Evolutionary conservation across 2,888 invertebrate genomes (phyloP), one percentile per base, ranked within the genome.

Genomic region (Colletes collaris): DNA sequence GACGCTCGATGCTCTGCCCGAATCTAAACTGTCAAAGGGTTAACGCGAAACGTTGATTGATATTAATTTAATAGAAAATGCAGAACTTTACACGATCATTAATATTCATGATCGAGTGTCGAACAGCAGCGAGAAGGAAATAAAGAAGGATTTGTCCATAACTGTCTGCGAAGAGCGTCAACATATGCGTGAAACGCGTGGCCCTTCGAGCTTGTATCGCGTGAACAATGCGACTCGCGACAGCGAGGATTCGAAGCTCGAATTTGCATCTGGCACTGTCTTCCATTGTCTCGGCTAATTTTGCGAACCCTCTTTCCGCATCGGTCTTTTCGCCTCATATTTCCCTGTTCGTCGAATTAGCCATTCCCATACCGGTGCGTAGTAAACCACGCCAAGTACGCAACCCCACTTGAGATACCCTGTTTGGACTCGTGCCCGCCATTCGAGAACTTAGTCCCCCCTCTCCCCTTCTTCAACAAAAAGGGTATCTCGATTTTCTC

Each of bases 261-360:
- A 87, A 93, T 93, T 92, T 93, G 92, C 92, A 93, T 93, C 92
- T 93, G 92, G 86, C 87, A 78, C 86, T 87, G 84, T 89, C 88
- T 83, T 69, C 81, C 84, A 88, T 93, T 92, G 92, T 93, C 88
- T 92, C 87, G 91, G 92, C 92, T 93, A 93, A 93, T 93, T 93
- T 91, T 81, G 79, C 83, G 75, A 81, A 85, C 88, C 90, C 86
- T 88, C 67, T 63, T 35, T 74, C 75, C 64, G 7, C 8, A 10
- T 8, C 44, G 7, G 44, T 10, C 44, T 46, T 56, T 40, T 66
- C 76, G 73, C 71, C 68, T 87, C 86, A 81, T 68, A 69, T 85
- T 86, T 81, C 79, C 86, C 81, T 72, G 79, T 76, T 76, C 72
- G 59, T 70, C 58, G 83, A 89, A 90, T 90, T 88, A 88, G 87